Conservation (phyloP, 2,797 vertebrate species). For the Antrozous pallidus region DNA sequence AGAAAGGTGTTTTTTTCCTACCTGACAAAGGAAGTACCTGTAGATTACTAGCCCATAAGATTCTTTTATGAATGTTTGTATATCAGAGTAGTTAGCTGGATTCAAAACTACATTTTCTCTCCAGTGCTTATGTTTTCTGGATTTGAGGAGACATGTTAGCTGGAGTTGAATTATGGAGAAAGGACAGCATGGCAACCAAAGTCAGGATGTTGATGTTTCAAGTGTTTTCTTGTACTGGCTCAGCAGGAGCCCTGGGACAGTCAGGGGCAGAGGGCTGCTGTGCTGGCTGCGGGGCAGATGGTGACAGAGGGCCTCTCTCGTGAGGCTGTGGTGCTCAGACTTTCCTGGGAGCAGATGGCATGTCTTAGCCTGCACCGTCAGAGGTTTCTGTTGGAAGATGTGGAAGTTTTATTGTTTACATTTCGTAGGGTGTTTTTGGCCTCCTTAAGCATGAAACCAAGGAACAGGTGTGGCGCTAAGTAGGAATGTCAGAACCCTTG, state of each 20-base stretch:
- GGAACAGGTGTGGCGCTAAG: slow-evolving; percentile 57
- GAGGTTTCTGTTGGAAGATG: slow-evolving; percentile 58
- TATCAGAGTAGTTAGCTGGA: neutral
- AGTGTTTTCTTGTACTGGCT: neutral
- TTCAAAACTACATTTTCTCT: neutral
- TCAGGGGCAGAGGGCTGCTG: neutral
- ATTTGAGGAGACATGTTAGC: neutral
- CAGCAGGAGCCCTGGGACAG: neutral
- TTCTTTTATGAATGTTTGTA: slow-evolving; percentile 3
- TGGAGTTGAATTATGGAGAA: neutral
- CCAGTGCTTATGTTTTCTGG: neutral
- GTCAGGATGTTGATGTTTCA: neutral
- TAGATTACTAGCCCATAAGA: neutral
- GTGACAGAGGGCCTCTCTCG: neutral
- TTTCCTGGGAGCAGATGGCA: neutral
- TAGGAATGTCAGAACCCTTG: slow-evolving; percentile 30
- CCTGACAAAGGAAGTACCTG: neutral
- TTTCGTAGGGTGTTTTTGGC: slow-evolving; percentile 54
- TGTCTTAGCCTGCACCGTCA: neutral
- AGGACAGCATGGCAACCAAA: neutral
- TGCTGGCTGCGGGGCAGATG: neutral
- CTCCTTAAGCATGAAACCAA: slow-evolving; percentile 51
- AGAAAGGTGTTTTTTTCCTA: neutral
- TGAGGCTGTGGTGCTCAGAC: neutral
- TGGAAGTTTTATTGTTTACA: slow-evolving; percentile 57